Evolutionary conservation across 1,140 invertebrate genomes (phyloP).

Genomic region (Neuroterus valhalla): DNA sequence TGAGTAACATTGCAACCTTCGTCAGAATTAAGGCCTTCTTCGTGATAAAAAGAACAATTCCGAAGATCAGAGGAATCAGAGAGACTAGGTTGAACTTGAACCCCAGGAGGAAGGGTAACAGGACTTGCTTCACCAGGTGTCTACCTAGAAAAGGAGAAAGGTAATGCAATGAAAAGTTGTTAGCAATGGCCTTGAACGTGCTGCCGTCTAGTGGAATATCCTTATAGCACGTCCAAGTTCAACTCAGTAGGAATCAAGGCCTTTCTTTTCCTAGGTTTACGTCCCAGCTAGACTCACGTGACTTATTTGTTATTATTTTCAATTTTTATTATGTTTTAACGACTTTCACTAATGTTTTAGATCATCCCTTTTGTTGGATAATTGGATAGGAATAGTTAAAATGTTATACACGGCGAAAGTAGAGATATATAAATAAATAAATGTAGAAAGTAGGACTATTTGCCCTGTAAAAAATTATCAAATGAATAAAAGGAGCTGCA

Average conservation of each 20-base stretch:
- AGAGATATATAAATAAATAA: no score
- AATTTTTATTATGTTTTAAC: neutral
- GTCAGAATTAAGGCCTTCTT: constrained; percentile 84
- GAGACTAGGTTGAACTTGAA: constrained; percentile 86
- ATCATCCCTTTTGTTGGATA: no score
- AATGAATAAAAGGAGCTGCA: no score
- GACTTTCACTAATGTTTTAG: neutral
- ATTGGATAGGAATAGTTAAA: no score
- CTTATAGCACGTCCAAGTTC: constrained; percentile 17
- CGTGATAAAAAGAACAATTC: constrained; percentile 80
- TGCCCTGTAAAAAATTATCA: no score
- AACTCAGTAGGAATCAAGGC: neutral
- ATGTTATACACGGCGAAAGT: no score
- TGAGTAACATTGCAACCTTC: constrained; percentile 82
- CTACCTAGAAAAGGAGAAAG: constrained; percentile 77
- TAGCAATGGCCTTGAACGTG: constrained; percentile 62
- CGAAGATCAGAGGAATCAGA: constrained; percentile 82
- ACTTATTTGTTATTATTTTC: neutral
- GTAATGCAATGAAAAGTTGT: constrained; percentile 33
- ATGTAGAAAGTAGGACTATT: no score
- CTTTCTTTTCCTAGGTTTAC: constrained; percentile 24
- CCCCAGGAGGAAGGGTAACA: constrained; percentile 83
- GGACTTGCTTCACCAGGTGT: constrained; percentile 79
- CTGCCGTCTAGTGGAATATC: constrained; percentile 64
- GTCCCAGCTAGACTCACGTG: neutral